Percentiles rank a stretch among this genome's conserved stretches.
Conservation (phyloP, 2,888 invertebrate species). For the Pyrochroa serraticornis region DNA sequence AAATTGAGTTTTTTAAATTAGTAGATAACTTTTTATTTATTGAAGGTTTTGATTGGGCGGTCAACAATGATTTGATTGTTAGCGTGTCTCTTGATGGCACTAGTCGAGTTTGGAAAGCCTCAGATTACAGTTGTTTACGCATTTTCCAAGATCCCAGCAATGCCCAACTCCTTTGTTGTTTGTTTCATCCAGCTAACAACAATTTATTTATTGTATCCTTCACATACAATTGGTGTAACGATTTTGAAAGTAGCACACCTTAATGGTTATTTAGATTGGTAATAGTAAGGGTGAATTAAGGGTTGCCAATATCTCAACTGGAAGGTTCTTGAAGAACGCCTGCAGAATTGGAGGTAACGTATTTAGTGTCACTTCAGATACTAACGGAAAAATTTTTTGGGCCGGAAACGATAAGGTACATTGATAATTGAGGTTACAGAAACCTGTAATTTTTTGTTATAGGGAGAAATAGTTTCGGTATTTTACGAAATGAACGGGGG, state of each 20-base stretch:
- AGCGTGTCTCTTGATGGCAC: constrained; percentile 78
- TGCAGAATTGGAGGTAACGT: constrained; percentile 68
- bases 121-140: constrained; percentile 67
- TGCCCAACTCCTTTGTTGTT: constrained; percentile 72
- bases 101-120: constrained; percentile 70
- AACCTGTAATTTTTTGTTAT: constrained; percentile 21
- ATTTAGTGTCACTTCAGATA: constrained; percentile 76
- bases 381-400: constrained; percentile 81
- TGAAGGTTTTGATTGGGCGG: constrained; percentile 81
- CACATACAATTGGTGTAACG: background rate
- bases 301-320: constrained; percentile 84
- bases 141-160: constrained; percentile 68
- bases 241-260: constrained; percentile 4
- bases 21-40: background rate
- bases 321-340: constrained; percentile 73
- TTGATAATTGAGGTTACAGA: background rate
- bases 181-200: constrained; percentile 84
- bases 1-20: too few relatives aligned
- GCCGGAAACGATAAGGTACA: constrained; percentile 76
- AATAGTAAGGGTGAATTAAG: constrained; percentile 76
- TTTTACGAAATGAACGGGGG: constrained; percentile 52
- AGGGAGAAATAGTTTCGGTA: constrained; percentile 55
- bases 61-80: constrained; percentile 81
- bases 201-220: constrained; percentile 85
- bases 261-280: constrained; percentile 63